Evolutionary conservation across 64 coral and sea anemone genomes (phyloP).

Genomic region (Acropora yongei): DNA sequence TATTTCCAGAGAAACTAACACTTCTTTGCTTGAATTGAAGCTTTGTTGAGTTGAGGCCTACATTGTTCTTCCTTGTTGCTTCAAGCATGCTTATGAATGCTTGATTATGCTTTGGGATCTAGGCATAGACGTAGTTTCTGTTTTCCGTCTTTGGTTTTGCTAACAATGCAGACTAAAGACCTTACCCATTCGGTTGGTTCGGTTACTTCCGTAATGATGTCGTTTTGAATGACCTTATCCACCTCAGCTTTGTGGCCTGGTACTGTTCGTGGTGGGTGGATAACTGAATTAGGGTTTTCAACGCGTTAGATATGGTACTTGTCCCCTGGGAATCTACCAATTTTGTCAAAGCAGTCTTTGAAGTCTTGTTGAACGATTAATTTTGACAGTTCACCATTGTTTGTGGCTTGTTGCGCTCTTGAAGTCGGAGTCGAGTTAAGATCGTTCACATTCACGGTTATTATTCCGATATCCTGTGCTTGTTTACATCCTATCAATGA

Average conservation of each 20-base stretch:
- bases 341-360: conserved; percentile 41
- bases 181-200: conserved; percentile 70
- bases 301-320: conserved; percentile 54
- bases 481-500: too few relatives aligned
- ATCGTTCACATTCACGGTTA: too few relatives aligned
- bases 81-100: too few relatives aligned
- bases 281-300: conserved; percentile 51
- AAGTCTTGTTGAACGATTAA: conserved; percentile 14
- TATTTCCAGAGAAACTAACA: conserved; percentile 66
- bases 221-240: conserved; percentile 30
- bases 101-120: background rate
- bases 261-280: conserved; percentile 40
- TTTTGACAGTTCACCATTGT: background rate
- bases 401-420: too few relatives aligned
- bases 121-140: conserved; percentile 26
- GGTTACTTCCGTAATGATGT: conserved; percentile 54
- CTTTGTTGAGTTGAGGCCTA: too few relatives aligned
- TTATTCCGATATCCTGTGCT: too few relatives aligned
- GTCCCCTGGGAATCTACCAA: conserved; percentile 32
- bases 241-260: conserved; percentile 4
- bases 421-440: too few relatives aligned
- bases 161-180: conserved; percentile 26
- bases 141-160: conserved; percentile 34
- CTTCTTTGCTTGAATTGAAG: too few relatives aligned
- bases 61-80: too few relatives aligned